A percentile compares a stretch with the other conserved stretches of the same genome.
Evolutionary conservation across 1,140 invertebrate genomes (phyloP).

Genomic region (Brachystomella parvula): DNA sequence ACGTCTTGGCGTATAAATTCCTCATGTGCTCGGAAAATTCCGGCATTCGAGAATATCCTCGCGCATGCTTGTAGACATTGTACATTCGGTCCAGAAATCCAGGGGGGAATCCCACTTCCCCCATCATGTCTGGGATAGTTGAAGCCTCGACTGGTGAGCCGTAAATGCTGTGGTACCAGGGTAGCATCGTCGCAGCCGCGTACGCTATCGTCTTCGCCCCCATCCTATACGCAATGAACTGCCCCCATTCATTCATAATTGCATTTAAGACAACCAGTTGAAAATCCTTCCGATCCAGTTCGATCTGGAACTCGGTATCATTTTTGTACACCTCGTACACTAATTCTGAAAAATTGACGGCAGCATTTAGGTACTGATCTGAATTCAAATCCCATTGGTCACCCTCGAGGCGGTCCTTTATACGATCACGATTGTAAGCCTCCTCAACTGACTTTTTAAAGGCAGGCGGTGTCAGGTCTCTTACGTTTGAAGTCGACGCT

Average conservation of each 20-base stretch:
- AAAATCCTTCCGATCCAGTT: not conserved
- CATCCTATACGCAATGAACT: not conserved
- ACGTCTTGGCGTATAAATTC: not conserved
- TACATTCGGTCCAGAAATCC: conserved; percentile 3
- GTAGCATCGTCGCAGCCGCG: not conserved
- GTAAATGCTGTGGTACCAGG: not conserved
- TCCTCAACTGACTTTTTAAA: not conserved
- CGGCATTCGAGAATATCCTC: not conserved
- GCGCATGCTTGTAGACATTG: not conserved
- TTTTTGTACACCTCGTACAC: not conserved
- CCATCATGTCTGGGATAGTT: not conserved
- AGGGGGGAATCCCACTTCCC: not conserved
- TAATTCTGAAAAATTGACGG: not conserved
- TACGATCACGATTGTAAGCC: not conserved
- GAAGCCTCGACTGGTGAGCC: not conserved
- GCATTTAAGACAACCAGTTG: conserved; percentile 1
- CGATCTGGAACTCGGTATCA: not conserved
- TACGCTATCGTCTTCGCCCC: not conserved
- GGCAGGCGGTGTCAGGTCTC: not conserved
- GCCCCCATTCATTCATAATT: not conserved
- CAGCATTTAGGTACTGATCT: not conserved
- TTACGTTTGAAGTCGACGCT: not conserved
- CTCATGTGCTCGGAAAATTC: not conserved
- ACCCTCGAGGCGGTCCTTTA: not conserved
- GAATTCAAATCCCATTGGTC: conserved; percentile 1